These are phyloP conservation scores for Bombyx huttoni DNA, from an alignment of 2,888 invertebrate genomes.

Conservation along the genomic window DNA sequence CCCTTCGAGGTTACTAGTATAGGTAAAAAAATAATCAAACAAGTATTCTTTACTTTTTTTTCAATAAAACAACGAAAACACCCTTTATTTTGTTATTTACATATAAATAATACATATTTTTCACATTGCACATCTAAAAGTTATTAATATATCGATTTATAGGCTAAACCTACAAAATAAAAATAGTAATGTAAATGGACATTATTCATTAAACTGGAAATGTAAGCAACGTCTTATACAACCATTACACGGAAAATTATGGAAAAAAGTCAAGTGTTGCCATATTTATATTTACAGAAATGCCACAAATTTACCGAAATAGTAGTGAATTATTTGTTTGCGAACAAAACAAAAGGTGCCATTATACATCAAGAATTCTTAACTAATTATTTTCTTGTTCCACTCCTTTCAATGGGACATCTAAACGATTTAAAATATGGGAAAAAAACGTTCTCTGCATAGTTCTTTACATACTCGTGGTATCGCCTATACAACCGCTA, in stretches of 20 bases:
- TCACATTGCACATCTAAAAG: neutral
- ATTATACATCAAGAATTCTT: too few species aligned
- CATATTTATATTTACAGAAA: neutral
- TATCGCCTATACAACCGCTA: too few species aligned
- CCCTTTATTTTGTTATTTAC: conserved; percentile 9
- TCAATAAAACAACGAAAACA: neutral
- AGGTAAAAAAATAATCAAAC: too few species aligned
- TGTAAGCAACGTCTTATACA: neutral
- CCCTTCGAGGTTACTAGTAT: too few species aligned
- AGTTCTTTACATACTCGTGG: too few species aligned
- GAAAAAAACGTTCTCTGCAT: too few species aligned
- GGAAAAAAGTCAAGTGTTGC: neutral
- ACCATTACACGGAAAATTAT: neutral
- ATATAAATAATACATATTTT: neutral
- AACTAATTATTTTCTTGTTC: too few species aligned
- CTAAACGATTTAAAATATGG: too few species aligned
- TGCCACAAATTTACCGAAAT: neutral
- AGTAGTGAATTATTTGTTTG: neutral
- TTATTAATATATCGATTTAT: neutral
- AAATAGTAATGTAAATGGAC: neutral
- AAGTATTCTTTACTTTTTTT: neutral
- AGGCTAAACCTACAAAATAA: neutral
- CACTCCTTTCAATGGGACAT: too few species aligned
- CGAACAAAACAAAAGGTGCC: too few species aligned
- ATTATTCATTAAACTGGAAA: neutral